phyloP scores from a whole-genome alignment of 2,888 invertebrate genomes.

The Alentia gelatinosa region DNA sequence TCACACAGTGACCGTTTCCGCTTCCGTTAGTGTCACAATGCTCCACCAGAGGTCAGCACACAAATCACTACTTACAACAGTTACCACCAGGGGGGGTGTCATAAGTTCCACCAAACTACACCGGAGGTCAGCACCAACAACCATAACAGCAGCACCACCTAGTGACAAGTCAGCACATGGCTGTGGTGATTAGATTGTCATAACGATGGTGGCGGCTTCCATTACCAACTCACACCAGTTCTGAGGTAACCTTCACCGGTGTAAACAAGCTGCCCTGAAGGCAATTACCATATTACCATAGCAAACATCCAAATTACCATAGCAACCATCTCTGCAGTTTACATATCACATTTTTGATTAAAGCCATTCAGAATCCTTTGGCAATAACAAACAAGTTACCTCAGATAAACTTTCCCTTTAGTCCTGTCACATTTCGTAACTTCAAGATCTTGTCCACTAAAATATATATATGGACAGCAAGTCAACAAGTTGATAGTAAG shows the following conservation, averaged over 20 bases:
- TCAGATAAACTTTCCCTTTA: not conserved
- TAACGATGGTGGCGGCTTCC: not conserved
- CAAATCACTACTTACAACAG: slow-evolving; percentile 37
- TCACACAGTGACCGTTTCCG: not conserved
- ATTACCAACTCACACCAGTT: not conserved
- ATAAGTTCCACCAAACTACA: slow-evolving; percentile 38
- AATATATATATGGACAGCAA: not conserved
- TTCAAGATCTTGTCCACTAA: not conserved
- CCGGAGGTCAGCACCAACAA: not conserved
- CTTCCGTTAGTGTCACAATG: not conserved
- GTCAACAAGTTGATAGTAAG: slow-evolving; percentile 13
- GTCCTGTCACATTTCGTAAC: not conserved
- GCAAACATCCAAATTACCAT: too few relatives aligned
- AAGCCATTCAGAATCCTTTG: slow-evolving; percentile 19
- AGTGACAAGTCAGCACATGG: not conserved
- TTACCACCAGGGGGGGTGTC: slow-evolving; percentile 10
- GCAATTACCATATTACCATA: slow-evolving; percentile 2
- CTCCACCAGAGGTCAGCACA: slow-evolving; percentile 6
- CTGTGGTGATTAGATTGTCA: not conserved
- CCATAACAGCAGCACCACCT: not conserved
- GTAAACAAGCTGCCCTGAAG: not conserved
- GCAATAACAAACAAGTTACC: slow-evolving; percentile 28
- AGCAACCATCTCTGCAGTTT: slow-evolving; percentile 31
- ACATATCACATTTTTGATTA: slow-evolving; percentile 35
- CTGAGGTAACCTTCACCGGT: slow-evolving; percentile 36